phyloP scores from a whole-genome alignment of 1,140 invertebrate genomes.

The Pantala flavescens region DNA sequence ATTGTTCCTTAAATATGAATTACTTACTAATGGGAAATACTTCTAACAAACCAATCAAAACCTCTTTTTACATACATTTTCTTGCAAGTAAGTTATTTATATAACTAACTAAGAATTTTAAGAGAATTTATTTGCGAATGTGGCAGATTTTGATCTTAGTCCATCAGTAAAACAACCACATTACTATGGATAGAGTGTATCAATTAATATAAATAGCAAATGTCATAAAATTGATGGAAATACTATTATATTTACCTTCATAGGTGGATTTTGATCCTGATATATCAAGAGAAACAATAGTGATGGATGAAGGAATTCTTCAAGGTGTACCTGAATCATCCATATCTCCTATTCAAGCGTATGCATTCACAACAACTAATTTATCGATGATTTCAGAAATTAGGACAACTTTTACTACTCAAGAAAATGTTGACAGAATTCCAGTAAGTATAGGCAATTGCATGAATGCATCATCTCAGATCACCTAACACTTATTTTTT shows the following conservation, averaged over 20 bases:
- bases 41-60: too few relatives aligned
- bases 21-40: too few relatives aligned
- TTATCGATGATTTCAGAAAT: neutral
- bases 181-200: too few relatives aligned
- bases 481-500: too few relatives aligned
- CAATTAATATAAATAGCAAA: slow-evolving; percentile 17
- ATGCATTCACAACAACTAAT: neutral
- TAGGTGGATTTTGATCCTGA: slow-evolving; percentile 19
- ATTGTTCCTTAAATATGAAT: too few relatives aligned
- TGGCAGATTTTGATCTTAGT: too few relatives aligned
- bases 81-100: too few relatives aligned
- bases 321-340: neutral
- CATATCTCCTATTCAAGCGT: neutral
- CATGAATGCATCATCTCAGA: neutral
- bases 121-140: too few relatives aligned
- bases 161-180: too few relatives aligned
- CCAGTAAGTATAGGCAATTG: slow-evolving; percentile 21
- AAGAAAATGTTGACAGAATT: slow-evolving; percentile 11
- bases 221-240: neutral
- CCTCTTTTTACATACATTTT: too few relatives aligned
- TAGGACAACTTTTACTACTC: neutral
- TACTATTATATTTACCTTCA: neutral
- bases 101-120: too few relatives aligned
- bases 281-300: slow-evolving; percentile 1
- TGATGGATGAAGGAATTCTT: neutral